Evolutionary conservation across 2,113 vertebrate genomes (phyloP).

Genomic region (Cercocebus atys): DNA sequence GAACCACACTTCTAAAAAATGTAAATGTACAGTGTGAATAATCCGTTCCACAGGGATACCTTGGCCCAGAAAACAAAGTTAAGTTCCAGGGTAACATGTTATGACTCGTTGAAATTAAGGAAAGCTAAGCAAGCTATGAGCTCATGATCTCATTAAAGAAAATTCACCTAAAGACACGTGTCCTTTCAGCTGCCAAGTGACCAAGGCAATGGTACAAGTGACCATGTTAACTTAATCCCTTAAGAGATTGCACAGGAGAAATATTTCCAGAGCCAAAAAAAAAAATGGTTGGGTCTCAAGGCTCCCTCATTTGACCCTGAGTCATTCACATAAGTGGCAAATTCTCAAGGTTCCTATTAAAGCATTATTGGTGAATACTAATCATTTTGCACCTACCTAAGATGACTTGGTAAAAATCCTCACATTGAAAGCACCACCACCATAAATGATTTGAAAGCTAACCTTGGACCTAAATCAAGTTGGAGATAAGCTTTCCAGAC

Average conservation of each 20-base stretch:
- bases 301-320: neutral
- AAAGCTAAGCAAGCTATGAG: slow-evolving; percentile 24
- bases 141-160: slow-evolving; percentile 41
- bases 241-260: slow-evolving; percentile 25
- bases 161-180: neutral
- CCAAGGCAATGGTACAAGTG: neutral
- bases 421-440: neutral
- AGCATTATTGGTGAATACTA: neutral
- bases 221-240: slow-evolving; percentile 15
- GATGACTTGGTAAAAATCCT: neutral
- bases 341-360: slow-evolving; percentile 32
- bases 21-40: neutral
- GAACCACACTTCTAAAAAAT: neutral
- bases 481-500: neutral
- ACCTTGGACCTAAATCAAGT: neutral
- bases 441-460: neutral
- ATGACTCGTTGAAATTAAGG: slow-evolving; percentile 13
- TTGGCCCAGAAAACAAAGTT: slow-evolving; percentile 12
- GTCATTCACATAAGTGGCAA: neutral
- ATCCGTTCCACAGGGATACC: neutral
- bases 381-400: neutral
- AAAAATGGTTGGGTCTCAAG: neutral
- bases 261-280: slow-evolving; percentile 6
- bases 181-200: slow-evolving; percentile 38
- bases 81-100: neutral